A percentile compares a stretch with the other conserved stretches of the same genome.
These are phyloP conservation scores for Drosophila nr. fundita DNA, from an alignment of 2,888 invertebrate species.

Conservation along the genomic window DNA sequence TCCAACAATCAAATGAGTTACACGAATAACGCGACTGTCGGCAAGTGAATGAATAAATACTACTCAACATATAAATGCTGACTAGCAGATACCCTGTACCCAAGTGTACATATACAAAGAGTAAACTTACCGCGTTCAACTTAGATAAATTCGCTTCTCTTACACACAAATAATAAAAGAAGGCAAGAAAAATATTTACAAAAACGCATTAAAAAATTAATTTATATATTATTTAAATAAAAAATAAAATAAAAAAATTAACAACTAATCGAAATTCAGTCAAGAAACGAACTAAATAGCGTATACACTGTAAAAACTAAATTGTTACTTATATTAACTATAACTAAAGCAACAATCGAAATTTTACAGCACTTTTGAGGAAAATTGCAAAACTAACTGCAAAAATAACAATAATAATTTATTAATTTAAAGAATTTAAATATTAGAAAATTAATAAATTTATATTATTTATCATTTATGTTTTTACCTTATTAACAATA, in stretches of 20 bases:
- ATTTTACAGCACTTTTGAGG: background rate
- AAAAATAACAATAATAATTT: background rate
- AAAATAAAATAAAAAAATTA: background rate
- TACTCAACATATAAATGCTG: background rate
- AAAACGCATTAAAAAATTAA: background rate
- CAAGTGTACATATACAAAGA: background rate
- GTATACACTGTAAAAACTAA: background rate
- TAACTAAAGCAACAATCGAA: background rate
- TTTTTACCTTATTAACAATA: background rate
- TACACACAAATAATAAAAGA: background rate
- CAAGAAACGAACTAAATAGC: too few relatives aligned
- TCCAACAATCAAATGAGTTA: slow-evolving; percentile 2
- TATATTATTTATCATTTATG: background rate
- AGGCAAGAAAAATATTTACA: background rate
- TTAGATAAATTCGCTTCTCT: background rate
- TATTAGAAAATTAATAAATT: background rate
- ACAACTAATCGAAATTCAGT: background rate
- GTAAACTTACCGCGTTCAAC: background rate
- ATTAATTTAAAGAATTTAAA: background rate
- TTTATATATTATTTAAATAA: too few relatives aligned
- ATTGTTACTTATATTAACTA: background rate
- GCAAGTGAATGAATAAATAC: background rate
- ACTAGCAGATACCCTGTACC: background rate
- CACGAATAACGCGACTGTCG: background rate
- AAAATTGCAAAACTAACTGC: background rate